Base-by-base conservation (phyloP, 2,113 vertebrate species). In the Tor tambroides region DNA sequence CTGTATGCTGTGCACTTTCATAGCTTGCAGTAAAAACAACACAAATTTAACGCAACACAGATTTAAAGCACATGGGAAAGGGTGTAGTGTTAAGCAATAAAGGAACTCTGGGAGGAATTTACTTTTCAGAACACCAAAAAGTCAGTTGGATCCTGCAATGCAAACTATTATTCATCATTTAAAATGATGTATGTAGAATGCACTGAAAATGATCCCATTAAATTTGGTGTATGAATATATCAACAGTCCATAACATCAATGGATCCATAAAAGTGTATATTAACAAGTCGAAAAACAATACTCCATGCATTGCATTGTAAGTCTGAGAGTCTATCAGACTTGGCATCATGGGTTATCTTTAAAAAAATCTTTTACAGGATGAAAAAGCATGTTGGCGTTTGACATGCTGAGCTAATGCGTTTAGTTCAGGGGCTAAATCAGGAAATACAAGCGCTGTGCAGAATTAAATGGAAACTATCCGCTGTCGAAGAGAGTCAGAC, bases 381-480 rank as follows among this genome's bases (percentile, higher is more conserved):
- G 41, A 35, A 74, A 46, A 72, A 26, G 15, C 79, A 59, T 89
- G 87, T 91, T 91, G 88, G 79, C 85, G 84, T 89, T 81, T 79
- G 83, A 85, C 59, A 56, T 86, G 88, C 79, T 91, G 88, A 81
- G 85, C 85, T 91, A 88, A 87, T 86, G 72, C 83, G 14, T 49
- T 88, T 84, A 72, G 76, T 91, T 86, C 69, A 83, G 10, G 65
- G 67, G 51, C 63, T 32, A 80, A 56, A 85, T 80, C 11, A 77
- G 35, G 78, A 88, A 88, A 85, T 23, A 76, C n/a, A 81, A 71
- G 21, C 43, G 32, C 21, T n/a, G 30, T 71, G 61, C 26, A 63
- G 63, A 89, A 72, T 80, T n/a, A 76, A 90, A 85, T 87, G 54
- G 77, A 91, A 89, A 86, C 38, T 83, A 90, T 92, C 80, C 54